Evolutionary conservation across 2,888 invertebrate genomes (phyloP).

Genomic region (Phortica magna): DNA sequence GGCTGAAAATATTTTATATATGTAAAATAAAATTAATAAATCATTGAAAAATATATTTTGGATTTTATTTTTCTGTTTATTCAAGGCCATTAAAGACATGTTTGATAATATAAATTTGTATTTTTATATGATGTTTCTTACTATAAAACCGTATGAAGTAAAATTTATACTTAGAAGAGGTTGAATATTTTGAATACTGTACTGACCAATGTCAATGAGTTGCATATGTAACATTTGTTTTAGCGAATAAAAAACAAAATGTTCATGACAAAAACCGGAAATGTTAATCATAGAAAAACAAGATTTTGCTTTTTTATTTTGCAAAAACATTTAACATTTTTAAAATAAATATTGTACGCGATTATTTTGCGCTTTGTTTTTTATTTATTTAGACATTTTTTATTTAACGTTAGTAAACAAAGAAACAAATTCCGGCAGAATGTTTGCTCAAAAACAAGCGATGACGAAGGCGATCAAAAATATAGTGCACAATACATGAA

Average conservation of each 20-base stretch:
- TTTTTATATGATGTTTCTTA: no score
- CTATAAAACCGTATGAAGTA: no score
- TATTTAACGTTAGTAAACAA: neutral
- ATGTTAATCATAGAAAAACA: neutral
- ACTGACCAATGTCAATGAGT: neutral
- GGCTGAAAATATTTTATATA: no score
- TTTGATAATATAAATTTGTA: no score
- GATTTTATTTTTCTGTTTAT: no score
- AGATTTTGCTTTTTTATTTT: neutral
- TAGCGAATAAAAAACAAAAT: neutral
- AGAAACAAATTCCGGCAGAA: neutral
- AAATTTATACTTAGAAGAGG: no score
- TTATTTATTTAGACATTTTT: neutral
- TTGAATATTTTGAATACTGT: neutral
- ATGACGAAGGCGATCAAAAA: constrained; percentile 4
- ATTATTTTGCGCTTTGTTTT: neutral
- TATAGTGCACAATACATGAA: neutral
- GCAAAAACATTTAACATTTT: neutral
- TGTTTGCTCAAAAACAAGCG: neutral
- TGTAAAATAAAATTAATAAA: no score
- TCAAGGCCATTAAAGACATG: no score
- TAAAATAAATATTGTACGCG: neutral
- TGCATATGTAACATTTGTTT: neutral
- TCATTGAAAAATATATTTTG: no score
- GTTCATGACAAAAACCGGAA: neutral